Base-by-base conservation (phyloP, 2,888 invertebrate genomes). In the Standfussiana lucernea region DNA sequence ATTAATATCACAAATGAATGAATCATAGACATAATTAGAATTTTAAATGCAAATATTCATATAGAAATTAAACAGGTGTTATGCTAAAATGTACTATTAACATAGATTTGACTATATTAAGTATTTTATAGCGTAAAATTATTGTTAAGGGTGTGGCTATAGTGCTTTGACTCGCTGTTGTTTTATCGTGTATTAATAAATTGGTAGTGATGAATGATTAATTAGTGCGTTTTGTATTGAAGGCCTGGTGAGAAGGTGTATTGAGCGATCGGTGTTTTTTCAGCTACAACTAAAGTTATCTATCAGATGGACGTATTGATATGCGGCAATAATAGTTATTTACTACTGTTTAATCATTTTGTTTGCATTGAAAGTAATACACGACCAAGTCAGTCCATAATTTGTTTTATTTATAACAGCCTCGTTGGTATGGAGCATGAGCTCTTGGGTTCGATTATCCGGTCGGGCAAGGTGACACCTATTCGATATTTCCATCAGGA, bases 1-100 rank as follows among this genome's bases (percentile, higher is more conserved):
- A 91, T 91, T 80, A 91, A 90, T 91, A 89, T 90, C 89, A 89
- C 75, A 92, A 91, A 82, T 82, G 85, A 76, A 91, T 91, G 85
- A 92, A 91, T 93, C 89, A 89, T 77, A 65, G 45, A 88, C 71
- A 86, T 89, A 88, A 89, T 89, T 89, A 75, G 37, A 77, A 66
- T 86, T 82, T 78, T 77, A 77, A 72, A 83, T 77, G 83, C 68
- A 80, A 82, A 88, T 83, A 88, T 84, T 86, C 69, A 81, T 88
- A 61, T 75, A 80, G 72, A 85, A 83, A 89, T 85, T 80, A 84
- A 89, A 87, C 89, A 89, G 89, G 87, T 89, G 89, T 79, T 88
- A 80, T 87, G 84, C 81, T 83, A 87, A 89, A 86, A 83, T 53
- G 28, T 69, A 61, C 45, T 40, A 88, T 84, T 89, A 81, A 65